Percentiles rank a stretch among this genome's conserved stretches.
phyloP scores from a whole-genome alignment of 2,888 invertebrate genomes.

The Drosophila borborema region DNA sequence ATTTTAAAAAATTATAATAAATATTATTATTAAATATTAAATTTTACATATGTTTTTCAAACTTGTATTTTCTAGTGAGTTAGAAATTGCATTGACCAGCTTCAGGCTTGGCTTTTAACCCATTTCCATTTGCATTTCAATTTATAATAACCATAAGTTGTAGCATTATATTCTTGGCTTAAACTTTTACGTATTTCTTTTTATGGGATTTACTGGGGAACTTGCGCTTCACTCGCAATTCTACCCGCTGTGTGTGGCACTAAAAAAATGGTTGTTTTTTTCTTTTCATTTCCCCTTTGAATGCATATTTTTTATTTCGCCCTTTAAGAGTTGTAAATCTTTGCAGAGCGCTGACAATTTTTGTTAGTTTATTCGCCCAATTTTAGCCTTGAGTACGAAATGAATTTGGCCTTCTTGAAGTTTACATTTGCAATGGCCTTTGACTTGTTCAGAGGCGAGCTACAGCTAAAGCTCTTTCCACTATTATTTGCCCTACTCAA shows the following conservation, averaged over 20 bases:
- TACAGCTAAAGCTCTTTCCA: not conserved
- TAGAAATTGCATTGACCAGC: not conserved
- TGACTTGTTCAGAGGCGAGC: slow-evolving; percentile 33
- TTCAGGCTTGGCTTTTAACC: not conserved
- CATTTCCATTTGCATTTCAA: not conserved
- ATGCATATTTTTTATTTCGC: not conserved
- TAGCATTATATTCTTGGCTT: not conserved
- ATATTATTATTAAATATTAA: too few relatives aligned
- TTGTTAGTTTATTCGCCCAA: slow-evolving; percentile 17
- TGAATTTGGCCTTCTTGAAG: slow-evolving; percentile 54
- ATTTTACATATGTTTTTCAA: too few relatives aligned
- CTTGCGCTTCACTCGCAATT: not conserved
- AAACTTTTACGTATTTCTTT: not conserved
- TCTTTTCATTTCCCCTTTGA: not conserved
- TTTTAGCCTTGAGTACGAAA: slow-evolving; percentile 34
- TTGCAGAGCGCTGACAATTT: slow-evolving; percentile 38
- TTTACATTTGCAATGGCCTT: slow-evolving; percentile 51
- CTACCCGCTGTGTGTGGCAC: not conserved
- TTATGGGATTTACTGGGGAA: not conserved
- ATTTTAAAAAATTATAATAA: too few relatives aligned
- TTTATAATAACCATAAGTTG: not conserved
- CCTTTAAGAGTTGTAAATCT: slow-evolving; percentile 38
- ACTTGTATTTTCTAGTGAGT: too few relatives aligned
- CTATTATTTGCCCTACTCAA: not conserved
- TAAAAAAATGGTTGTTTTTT: slow-evolving; percentile 3